phyloP scores from a whole-genome alignment of 2,113 vertebrate species.

The Puffinus mauretanicus region DNA sequence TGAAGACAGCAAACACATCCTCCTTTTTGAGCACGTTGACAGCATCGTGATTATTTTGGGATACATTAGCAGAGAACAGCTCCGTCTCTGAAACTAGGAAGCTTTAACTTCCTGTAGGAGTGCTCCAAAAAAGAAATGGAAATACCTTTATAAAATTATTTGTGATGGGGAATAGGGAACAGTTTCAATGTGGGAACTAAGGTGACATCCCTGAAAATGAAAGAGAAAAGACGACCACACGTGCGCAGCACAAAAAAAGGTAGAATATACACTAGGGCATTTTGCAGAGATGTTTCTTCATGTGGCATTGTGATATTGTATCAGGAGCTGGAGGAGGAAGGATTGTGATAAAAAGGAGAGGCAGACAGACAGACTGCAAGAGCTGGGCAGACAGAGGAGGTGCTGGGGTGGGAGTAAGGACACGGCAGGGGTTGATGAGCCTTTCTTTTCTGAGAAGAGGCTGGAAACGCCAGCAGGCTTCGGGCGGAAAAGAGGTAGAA shows the following conservation, averaged over 20 bases:
- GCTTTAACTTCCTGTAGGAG: neutral
- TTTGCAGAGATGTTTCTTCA: neutral
- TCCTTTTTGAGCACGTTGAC: neutral
- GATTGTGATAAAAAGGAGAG: neutral
- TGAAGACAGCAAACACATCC: neutral
- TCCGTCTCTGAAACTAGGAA: neutral
- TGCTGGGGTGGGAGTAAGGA: neutral
- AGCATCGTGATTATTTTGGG: neutral
- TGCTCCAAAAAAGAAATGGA: neutral
- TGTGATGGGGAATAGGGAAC: neutral
- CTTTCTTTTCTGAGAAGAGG: neutral
- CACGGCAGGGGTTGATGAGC: neutral
- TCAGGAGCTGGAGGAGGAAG: neutral
- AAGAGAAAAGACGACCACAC: neutral
- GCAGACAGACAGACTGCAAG: neutral
- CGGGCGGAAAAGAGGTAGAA: neutral
- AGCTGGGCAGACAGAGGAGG: neutral
- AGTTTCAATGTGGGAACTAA: neutral
- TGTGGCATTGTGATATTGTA: neutral
- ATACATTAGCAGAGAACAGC: neutral
- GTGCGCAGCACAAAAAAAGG: neutral
- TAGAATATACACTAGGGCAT: neutral
- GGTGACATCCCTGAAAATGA: neutral
- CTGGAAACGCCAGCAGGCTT: neutral
- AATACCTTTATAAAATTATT: neutral